These are phyloP conservation scores for Drosophila fuyamai DNA, from an alignment of 1,140 invertebrate species.

Conservation along the genomic window DNA sequence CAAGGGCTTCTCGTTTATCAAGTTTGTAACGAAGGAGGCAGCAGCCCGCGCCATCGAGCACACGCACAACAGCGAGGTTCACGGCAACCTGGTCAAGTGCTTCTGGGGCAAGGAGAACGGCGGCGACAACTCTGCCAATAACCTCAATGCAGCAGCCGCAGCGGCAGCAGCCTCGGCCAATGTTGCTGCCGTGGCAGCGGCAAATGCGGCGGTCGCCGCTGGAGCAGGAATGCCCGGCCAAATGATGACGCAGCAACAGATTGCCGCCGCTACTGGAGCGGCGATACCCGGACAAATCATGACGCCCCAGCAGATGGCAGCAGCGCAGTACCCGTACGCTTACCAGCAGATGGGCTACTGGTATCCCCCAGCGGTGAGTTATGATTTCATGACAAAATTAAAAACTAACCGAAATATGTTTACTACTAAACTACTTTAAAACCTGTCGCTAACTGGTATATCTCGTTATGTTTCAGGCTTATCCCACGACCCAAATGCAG, in stretches of 20 bases:
- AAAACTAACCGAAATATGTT: too few relatives aligned
- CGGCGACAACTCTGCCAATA: slow-evolving; percentile 79
- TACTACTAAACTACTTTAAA: not conserved
- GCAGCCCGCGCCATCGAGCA: slow-evolving; percentile 98
- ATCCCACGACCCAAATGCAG: slow-evolving; percentile 86
- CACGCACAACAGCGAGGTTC: slow-evolving; percentile 98
- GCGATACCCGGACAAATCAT: slow-evolving; percentile 80
- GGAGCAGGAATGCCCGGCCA: slow-evolving; percentile 72
- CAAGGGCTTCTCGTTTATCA: slow-evolving; percentile 99
- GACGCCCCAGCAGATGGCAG: slow-evolving; percentile 68
- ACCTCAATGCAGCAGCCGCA: slow-evolving; percentile 71
- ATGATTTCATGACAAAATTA: too few relatives aligned
- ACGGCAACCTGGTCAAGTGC: slow-evolving; percentile 98
- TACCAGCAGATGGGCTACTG: slow-evolving; percentile 93
- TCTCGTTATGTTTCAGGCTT: slow-evolving; percentile 53
- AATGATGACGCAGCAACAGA: slow-evolving; percentile 79
- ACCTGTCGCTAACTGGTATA: not conserved
- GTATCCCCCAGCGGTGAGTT: slow-evolving; percentile 87
- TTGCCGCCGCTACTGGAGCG: slow-evolving; percentile 75
- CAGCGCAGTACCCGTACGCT: slow-evolving; percentile 88
- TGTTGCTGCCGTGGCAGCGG: slow-evolving; percentile 74
- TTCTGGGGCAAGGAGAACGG: slow-evolving; percentile 98
- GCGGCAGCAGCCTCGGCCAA: slow-evolving; percentile 72
- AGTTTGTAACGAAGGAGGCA: slow-evolving; percentile 98
- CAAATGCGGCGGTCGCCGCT: slow-evolving; percentile 69